Conservation (phyloP, 1,140 invertebrate genomes). For the Nautilus pompilius region DNA sequence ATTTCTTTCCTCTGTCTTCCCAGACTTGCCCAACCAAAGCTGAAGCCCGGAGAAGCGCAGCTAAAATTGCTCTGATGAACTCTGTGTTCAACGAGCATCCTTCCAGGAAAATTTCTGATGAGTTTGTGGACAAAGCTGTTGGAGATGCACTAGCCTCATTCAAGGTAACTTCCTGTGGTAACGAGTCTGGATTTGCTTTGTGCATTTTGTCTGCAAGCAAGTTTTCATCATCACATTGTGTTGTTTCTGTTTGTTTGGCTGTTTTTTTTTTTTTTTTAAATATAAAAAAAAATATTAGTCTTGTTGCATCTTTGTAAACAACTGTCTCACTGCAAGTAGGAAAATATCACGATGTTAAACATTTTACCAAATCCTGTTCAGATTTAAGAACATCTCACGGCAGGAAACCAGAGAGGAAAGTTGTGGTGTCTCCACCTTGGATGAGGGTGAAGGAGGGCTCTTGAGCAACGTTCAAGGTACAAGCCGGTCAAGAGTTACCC, state of each 20-base stretch:
- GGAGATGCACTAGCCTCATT: slow-evolving; percentile 74
- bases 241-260: too few relatives aligned
- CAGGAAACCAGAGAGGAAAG: too few relatives aligned
- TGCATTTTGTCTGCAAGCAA: neutral
- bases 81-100: slow-evolving; percentile 96
- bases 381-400: too few relatives aligned
- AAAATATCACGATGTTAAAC: too few relatives aligned
- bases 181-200: too few relatives aligned
- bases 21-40: slow-evolving; percentile 89
- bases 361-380: too few relatives aligned
- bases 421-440: too few relatives aligned
- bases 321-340: neutral
- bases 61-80: slow-evolving; percentile 95
- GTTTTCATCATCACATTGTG: neutral
- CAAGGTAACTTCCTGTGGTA: slow-evolving; percentile 49
- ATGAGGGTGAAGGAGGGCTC: too few relatives aligned
- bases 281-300: too few relatives aligned
- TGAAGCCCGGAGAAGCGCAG: slow-evolving; percentile 86
- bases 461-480: too few relatives aligned
- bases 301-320: neutral
- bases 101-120: slow-evolving; percentile 85
- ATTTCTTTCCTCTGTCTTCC: slow-evolving; percentile 21
- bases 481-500: too few relatives aligned
- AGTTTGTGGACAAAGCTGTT: slow-evolving; percentile 91
- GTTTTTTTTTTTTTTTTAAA: too few relatives aligned